These are phyloP conservation scores for Pelecanus crispus DNA, from an alignment of 2,113 vertebrate genomes.

Conservation along the genomic window DNA sequence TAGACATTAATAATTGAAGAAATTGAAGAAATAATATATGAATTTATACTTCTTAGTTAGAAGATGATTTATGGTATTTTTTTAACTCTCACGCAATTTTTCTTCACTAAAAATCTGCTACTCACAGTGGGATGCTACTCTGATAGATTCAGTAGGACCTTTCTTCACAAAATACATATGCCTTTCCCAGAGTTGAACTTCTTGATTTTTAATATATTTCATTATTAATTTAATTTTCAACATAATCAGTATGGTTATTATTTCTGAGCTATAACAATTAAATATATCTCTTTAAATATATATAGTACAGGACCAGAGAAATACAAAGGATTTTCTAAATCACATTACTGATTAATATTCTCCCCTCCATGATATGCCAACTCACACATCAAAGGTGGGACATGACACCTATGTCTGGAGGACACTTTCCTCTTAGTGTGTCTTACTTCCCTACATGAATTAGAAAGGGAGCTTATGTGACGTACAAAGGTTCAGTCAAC, in stretches of 20 bases:
- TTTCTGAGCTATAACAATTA: not conserved
- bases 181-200: not conserved
- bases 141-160: not conserved
- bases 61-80: not conserved
- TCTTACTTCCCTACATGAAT: not conserved
- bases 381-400: not conserved
- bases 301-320: not conserved
- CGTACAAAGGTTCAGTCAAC: not conserved
- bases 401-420: not conserved
- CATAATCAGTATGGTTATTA: not conserved
- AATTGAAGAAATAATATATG: conserved; percentile 8
- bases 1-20: conserved; percentile 33
- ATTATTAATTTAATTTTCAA: not conserved
- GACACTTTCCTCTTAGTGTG: not conserved
- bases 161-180: not conserved
- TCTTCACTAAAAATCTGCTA: not conserved
- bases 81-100: not conserved
- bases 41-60: not conserved
- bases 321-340: not conserved
- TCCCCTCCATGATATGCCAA: not conserved
- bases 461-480: not conserved
- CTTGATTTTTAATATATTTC: not conserved
- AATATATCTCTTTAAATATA: not conserved
- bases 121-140: not conserved
- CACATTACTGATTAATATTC: not conserved